Base-by-base conservation (phyloP, 1,140 invertebrate genomes). In the Sogatella furcifera region DNA sequence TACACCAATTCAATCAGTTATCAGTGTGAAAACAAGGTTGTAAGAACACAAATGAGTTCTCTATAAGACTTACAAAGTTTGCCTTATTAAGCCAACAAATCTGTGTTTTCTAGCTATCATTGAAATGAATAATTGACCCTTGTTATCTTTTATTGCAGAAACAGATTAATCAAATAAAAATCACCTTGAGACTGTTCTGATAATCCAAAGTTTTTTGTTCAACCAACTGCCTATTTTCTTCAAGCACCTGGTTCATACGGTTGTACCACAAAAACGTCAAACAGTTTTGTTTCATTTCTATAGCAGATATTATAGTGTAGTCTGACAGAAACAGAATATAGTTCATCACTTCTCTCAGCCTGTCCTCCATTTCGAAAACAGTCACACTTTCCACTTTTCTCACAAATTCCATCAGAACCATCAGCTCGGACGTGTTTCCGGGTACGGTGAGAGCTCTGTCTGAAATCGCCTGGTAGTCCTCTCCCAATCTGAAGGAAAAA, bases 261-360 rank as follows among this genome's bases (percentile, higher is more conserved):
- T 85, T 76, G 70, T 70, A 81, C 90, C 91, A 95, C 67, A 89
- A 84, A 69, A 94, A 93, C 0, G 89, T 84, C 59, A 85, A 84
- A 61, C 88, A 89, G 69, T 94, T 95, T 11, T 85, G 83, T 70
- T 92, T 91, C 62, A 95, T 85, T 74, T 96, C 89, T 9, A 89
- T 76, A 0, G 89, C 84, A 0, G 86, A 85, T 57, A 95, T 83
- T 0, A 79, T 72, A 0, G 84, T 84, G 69, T 90, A 88, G 72
- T 95, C 90, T 5, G 88, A 84, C 4, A 92, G 72, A 71, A 92
- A 91, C 61, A 85, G 70, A 15, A 91, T 82, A 56, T 72, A 71
- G 21, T 59, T 57, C 64, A 72, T 61, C 2, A 88, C 82, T 64
- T 83, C 78, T 55, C 77, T 78, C 0, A 96, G 75, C 24, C 83